Percentiles rank a stretch among this genome's conserved stretches.
These are phyloP conservation scores for Drosophila niveifrons DNA, from an alignment of 2,888 invertebrate genomes.

Conservation along the genomic window DNA sequence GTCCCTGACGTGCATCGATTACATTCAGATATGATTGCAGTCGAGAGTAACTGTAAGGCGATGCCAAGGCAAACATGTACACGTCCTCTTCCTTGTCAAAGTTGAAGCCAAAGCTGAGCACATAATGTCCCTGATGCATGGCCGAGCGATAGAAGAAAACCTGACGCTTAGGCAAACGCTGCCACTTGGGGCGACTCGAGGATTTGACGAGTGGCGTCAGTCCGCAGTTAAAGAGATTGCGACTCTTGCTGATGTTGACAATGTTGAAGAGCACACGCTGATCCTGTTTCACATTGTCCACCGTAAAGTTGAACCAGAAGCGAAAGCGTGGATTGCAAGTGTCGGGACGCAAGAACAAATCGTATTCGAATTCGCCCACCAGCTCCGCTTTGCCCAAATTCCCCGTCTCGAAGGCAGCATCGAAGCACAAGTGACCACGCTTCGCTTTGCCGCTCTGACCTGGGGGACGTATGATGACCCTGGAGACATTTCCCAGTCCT, in stretches of 20 bases:
- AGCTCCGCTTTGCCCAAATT: conserved; percentile 98
- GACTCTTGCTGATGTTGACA: conserved; percentile 97
- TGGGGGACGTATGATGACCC: conserved; percentile 94
- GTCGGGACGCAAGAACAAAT: conserved; percentile 97
- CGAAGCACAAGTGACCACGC: conserved; percentile 97
- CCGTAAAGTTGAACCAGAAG: conserved; percentile 99
- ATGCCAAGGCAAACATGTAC: conserved; percentile 97
- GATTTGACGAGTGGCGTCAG: conserved; percentile 98
- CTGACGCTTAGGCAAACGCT: conserved; percentile 91
- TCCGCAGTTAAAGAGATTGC: conserved; percentile 94
- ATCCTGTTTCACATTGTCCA: conserved; percentile 96
- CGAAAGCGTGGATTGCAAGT: conserved; percentile 96
- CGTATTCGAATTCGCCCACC: conserved; percentile 97
- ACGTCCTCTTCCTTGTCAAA: conserved; percentile 98
- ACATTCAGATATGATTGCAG: conserved; percentile 93
- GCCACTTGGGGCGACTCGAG: conserved; percentile 96
- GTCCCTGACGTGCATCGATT: conserved; percentile 88
- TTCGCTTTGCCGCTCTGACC: conserved; percentile 98
- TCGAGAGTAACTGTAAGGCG: conserved; percentile 97
- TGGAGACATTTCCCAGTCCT: conserved; percentile 96
- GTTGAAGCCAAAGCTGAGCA: conserved; percentile 96
- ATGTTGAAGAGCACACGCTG: conserved; percentile 98
- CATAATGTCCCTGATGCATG: conserved; percentile 95
- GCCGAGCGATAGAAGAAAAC: conserved; percentile 97
- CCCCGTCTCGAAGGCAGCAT: conserved; percentile 98